phyloP scores from a whole-genome alignment of 2,797 vertebrate genomes.

The Arnoldichthys spilopterus region DNA sequence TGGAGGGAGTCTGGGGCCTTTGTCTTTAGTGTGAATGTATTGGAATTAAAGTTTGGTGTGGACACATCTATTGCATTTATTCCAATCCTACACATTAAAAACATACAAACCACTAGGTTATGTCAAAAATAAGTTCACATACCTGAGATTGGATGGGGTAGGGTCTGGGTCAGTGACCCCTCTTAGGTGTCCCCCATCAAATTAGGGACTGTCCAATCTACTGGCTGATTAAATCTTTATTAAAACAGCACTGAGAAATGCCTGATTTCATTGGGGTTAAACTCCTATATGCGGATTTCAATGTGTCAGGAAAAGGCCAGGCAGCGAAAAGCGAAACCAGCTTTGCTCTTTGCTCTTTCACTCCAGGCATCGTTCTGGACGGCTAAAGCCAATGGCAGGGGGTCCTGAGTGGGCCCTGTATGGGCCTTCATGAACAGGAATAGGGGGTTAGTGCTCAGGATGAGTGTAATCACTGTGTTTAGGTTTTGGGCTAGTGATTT shows the following conservation, averaged over 20 bases:
- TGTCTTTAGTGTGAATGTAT: too few relatives aligned
- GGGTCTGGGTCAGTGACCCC: slow-evolving; percentile 18
- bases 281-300: slow-evolving; percentile 18
- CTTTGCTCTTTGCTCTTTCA: slow-evolving; percentile 53
- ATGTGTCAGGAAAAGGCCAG: slow-evolving; percentile 25
- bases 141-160: slow-evolving; percentile 33
- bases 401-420: slow-evolving; percentile 49
- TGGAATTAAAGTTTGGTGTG: too few relatives aligned
- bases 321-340: slow-evolving; percentile 46
- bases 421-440: slow-evolving; percentile 66
- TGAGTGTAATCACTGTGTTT: slow-evolving; percentile 73
- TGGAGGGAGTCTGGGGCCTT: too few relatives aligned
- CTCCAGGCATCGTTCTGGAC: slow-evolving; percentile 43
- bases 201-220: slow-evolving; percentile 28
- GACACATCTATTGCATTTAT: neutral
- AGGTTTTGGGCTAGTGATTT: slow-evolving; percentile 73
- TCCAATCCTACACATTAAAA: too few relatives aligned
- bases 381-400: slow-evolving; percentile 22
- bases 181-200: slow-evolving; percentile 26
- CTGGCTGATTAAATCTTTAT: slow-evolving; percentile 26
- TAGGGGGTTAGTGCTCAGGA: slow-evolving; percentile 63
- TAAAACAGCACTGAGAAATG: slow-evolving; percentile 39
- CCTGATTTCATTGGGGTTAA: slow-evolving; percentile 58
- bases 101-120: too few relatives aligned
- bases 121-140: neutral